phyloP scores from a whole-genome alignment of 2,113 vertebrate genomes.

The Prochilodus magdalenae region DNA sequence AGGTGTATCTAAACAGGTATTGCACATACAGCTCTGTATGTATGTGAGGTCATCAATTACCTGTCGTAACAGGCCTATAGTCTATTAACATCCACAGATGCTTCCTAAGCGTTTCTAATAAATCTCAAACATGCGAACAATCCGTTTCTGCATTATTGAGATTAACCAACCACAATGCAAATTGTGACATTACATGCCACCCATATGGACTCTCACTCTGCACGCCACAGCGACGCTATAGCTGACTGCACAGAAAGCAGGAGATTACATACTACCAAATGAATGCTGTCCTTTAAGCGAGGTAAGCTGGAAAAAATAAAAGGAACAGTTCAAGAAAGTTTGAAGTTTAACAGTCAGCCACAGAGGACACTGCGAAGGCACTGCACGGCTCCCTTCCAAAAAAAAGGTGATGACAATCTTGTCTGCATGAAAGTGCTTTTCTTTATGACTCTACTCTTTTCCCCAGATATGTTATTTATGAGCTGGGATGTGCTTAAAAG shows the following conservation, averaged over 20 bases:
- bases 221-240: too few relatives aligned
- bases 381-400: background rate
- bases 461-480: slow-evolving; percentile 24
- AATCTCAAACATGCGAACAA: too few relatives aligned
- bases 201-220: background rate
- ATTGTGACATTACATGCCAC: background rate
- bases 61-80: too few relatives aligned
- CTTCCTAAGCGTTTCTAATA: too few relatives aligned
- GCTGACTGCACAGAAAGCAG: background rate
- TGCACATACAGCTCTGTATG: too few relatives aligned
- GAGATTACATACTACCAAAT: slow-evolving; percentile 4
- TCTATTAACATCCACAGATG: too few relatives aligned
- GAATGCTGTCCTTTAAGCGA: background rate
- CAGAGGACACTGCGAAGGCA: slow-evolving; percentile 7
- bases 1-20: too few relatives aligned
- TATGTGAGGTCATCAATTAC: too few relatives aligned
- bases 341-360: slow-evolving; percentile 19
- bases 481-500: slow-evolving; percentile 22
- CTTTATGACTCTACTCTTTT: slow-evolving; percentile 14
- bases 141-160: too few relatives aligned
- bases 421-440: slow-evolving; percentile 30
- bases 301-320: slow-evolving; percentile 10
- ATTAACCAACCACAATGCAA: too few relatives aligned
- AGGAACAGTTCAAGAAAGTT: slow-evolving; percentile 25
- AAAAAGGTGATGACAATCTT: slow-evolving; percentile 41